These are phyloP conservation scores for Acrobasis repandana DNA, from an alignment of 2,888 invertebrate species.

Conservation along the genomic window DNA sequence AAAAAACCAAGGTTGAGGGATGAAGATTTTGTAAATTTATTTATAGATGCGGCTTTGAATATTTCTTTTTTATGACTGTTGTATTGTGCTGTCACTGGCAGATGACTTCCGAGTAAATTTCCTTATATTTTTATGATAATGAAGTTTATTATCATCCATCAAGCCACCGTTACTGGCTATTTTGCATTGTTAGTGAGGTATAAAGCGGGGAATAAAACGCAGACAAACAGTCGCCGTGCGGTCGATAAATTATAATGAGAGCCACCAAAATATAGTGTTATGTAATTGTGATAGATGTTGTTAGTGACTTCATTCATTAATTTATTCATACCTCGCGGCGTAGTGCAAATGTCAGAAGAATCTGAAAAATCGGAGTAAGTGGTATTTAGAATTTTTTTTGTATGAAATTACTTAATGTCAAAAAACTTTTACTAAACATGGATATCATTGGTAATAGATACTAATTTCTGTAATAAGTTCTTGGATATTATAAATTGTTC, in stretches of 20 bases:
- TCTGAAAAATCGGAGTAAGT: too few relatives aligned
- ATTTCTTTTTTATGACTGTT: neutral
- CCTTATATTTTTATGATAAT: constrained; percentile 27
- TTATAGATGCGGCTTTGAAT: neutral
- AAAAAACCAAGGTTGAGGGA: neutral
- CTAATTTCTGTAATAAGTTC: neutral
- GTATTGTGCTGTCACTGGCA: constrained; percentile 4
- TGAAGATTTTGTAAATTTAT: neutral
- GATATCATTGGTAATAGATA: neutral
- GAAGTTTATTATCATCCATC: constrained; percentile 26
- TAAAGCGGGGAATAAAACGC: constrained; percentile 25
- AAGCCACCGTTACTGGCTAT: constrained; percentile 26
- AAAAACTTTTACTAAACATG: too few relatives aligned
- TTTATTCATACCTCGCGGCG: neutral
- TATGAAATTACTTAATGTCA: too few relatives aligned
- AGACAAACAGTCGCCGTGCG: constrained; percentile 28
- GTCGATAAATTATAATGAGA: constrained; percentile 30
- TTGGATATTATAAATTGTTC: neutral
- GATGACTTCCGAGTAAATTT: neutral
- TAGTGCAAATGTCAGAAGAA: too few relatives aligned
- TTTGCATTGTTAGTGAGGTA: constrained; percentile 31
- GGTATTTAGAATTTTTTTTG: too few relatives aligned
- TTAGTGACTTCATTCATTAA: neutral
- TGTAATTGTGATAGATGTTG: neutral
- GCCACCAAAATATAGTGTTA: neutral